These are phyloP conservation scores for Hesperophylax magnus DNA, from an alignment of 1,140 invertebrate genomes.

Conservation along the genomic window DNA sequence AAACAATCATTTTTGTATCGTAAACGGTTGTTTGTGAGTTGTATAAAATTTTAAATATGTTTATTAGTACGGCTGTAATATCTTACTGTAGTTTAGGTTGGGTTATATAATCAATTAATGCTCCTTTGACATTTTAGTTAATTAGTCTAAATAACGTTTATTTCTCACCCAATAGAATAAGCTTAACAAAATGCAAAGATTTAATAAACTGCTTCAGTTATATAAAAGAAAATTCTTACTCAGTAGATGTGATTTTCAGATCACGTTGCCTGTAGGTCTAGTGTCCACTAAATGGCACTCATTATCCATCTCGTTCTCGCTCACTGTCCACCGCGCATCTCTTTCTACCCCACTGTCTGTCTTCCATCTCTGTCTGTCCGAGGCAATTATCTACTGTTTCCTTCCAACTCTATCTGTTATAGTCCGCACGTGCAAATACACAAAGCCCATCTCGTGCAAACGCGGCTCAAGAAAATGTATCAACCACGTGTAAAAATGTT, in stretches of 20 bases:
- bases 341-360: slow-evolving; percentile 36
- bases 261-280: slow-evolving; percentile 30
- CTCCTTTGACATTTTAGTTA: too few relatives aligned
- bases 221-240: too few relatives aligned
- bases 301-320: slow-evolving; percentile 33
- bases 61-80: too few relatives aligned
- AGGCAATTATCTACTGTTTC: neutral
- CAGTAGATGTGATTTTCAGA: neutral
- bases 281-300: slow-evolving; percentile 46
- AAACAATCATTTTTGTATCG: too few relatives aligned
- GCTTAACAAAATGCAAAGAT: too few relatives aligned
- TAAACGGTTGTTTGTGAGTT: too few relatives aligned
- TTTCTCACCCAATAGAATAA: too few relatives aligned
- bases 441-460: slow-evolving; percentile 10
- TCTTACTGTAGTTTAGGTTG: too few relatives aligned
- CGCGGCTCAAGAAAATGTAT: neutral
- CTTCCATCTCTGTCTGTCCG: slow-evolving; percentile 18
- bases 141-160: too few relatives aligned
- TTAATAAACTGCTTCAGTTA: too few relatives aligned
- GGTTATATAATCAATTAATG: too few relatives aligned
- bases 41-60: too few relatives aligned
- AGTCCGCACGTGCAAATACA: slow-evolving; percentile 38
- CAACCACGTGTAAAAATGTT: neutral
- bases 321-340: slow-evolving; percentile 23
- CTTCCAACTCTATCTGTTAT: slow-evolving; percentile 16